A percentile compares a stretch with the other conserved stretches of the same genome.
Evolutionary conservation across 1,140 invertebrate species (phyloP).

Genomic region (Stenopsyche tienmushanensis): DNA sequence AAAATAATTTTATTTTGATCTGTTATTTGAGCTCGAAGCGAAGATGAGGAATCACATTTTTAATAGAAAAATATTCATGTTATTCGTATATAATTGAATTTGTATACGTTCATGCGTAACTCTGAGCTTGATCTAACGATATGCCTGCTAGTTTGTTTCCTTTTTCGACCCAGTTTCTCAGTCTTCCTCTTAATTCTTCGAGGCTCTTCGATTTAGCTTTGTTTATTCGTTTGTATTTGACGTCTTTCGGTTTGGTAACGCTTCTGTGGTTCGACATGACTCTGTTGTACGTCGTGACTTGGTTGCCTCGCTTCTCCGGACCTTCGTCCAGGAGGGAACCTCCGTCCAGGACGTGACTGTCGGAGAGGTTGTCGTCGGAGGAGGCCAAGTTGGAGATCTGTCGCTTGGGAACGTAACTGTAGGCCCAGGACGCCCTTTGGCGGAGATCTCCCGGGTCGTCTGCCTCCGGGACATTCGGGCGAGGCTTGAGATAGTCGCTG

Average conservation of each 20-base stretch:
- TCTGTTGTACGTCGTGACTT: conserved; percentile 78
- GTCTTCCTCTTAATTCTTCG: conserved; percentile 76
- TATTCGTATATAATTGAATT: too few relatives aligned
- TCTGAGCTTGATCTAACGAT: conserved; percentile 55
- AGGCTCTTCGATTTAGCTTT: conserved; percentile 87
- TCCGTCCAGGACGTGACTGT: conserved; percentile 48
- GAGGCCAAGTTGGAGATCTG: conserved; percentile 54
- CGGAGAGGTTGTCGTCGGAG: conserved; percentile 50
- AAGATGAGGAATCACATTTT: too few relatives aligned
- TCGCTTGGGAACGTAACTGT: conserved; percentile 56
- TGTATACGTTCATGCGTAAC: conserved; percentile 51
- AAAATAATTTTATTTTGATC: too few relatives aligned
- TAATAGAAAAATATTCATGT: too few relatives aligned
- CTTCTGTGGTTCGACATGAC: conserved; percentile 88
- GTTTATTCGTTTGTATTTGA: conserved; percentile 87
- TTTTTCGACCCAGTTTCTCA: conserved; percentile 83
- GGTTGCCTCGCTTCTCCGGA: conserved; percentile 51
- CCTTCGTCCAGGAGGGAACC: conserved; percentile 42
- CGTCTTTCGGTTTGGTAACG: conserved; percentile 86
- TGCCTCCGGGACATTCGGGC: conserved; percentile 42
- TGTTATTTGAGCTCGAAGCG: too few relatives aligned
- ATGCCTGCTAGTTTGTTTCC: conserved; percentile 62
- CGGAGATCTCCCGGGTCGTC: conserved; percentile 40
- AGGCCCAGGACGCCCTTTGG: conserved; percentile 47
- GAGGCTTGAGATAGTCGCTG: conserved; percentile 45